Conservation (phyloP, 2,888 invertebrate species). For the Branchipolynoe longqiensis region DNA sequence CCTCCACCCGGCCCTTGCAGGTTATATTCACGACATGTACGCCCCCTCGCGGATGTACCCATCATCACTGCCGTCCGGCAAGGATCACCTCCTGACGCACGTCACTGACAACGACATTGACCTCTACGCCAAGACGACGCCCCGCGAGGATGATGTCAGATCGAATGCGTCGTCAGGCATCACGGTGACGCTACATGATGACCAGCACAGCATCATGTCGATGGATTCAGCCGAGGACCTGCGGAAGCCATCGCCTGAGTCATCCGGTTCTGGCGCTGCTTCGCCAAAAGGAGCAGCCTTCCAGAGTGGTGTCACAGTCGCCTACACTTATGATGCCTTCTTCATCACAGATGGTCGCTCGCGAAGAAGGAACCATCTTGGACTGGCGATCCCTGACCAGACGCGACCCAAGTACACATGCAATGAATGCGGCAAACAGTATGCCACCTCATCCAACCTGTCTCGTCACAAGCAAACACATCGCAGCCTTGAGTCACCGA, state of each 20-base stretch:
- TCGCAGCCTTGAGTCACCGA: constrained; percentile 94
- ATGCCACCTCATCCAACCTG: constrained; percentile 94
- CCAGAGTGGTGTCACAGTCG: constrained; percentile 77
- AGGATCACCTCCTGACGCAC: constrained; percentile 23
- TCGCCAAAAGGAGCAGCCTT: constrained; percentile 35
- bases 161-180: constrained; percentile 29
- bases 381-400: constrained; percentile 54
- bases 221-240: constrained; percentile 46
- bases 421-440: constrained; percentile 93
- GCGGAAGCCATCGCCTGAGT: constrained; percentile 9
- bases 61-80: constrained; percentile 41
- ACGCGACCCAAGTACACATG: constrained; percentile 86
- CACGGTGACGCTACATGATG: not conserved
- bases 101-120: constrained; percentile 14
- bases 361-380: constrained; percentile 73
- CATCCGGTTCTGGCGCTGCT: not conserved
- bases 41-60: constrained; percentile 52
- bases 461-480: constrained; percentile 96
- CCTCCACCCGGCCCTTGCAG: too few relatives aligned
- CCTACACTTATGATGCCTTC: constrained; percentile 84
- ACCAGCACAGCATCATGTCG: constrained; percentile 23
- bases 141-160: constrained; percentile 31
- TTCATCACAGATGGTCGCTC: constrained; percentile 86
- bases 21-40: constrained; percentile 54
- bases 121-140: constrained; percentile 47